Evolutionary conservation across 92 coral and sea anemone species (phyloP).

Genomic region (Zoanthus sansibaricus): DNA sequence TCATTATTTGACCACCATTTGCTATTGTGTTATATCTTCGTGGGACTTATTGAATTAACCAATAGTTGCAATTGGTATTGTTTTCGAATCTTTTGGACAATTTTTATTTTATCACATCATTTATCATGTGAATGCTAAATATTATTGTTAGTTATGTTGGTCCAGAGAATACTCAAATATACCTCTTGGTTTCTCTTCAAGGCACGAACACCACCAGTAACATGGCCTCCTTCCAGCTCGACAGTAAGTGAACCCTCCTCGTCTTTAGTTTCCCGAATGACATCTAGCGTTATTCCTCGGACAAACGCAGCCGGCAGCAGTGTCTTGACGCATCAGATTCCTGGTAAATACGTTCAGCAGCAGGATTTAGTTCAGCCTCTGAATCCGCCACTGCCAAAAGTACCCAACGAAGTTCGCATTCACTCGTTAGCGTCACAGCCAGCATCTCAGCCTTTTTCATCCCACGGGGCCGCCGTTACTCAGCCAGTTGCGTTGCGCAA

Average conservation of each 20-base stretch:
- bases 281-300: slow-evolving; percentile 24
- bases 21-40: too few relatives aligned
- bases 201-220: slow-evolving; percentile 22
- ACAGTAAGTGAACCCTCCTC: slow-evolving; percentile 9
- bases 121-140: background rate
- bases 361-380: background rate
- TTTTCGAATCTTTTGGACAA: background rate
- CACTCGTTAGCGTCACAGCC: slow-evolving; percentile 12
- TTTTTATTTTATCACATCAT: background rate
- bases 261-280: slow-evolving; percentile 14
- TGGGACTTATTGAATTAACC: background rate
- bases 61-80: background rate
- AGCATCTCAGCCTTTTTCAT: background rate
- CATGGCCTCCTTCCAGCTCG: slow-evolving; percentile 29
- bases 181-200: background rate
- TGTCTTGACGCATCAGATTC: slow-evolving; percentile 1
- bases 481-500: slow-evolving; percentile 16
- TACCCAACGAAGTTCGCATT: slow-evolving; percentile 26
- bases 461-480: background rate
- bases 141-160: background rate
- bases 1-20: too few relatives aligned
- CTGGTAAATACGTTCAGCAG: slow-evolving; percentile 27
- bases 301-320: background rate
- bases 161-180: background rate
- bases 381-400: slow-evolving; percentile 12